Evolutionary conservation across 2,113 vertebrate genomes (phyloP), one percentile per base, ranked within the genome.

Genomic region (Brachyhypopomus occidentalis): DNA sequence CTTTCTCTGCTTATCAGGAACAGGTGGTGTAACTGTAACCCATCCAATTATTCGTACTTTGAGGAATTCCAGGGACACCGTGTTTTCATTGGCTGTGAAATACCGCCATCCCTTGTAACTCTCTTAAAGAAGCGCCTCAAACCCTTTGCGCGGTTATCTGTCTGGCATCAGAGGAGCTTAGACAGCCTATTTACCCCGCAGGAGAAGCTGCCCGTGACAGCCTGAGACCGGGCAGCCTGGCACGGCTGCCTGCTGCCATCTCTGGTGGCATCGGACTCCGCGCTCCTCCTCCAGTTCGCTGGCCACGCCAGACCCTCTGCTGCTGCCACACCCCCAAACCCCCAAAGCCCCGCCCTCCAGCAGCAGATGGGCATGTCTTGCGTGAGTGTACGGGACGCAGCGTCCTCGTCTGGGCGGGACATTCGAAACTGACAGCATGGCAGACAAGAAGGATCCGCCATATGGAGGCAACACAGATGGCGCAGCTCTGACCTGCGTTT

Each of bases 311-410:
- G 55, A 30, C 12, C 72, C 25, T 48, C 55, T 45, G 22, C 72
- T 5, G 69, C 66, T 22, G 75, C 69, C 70, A 30, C 62, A 59
- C 23, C 70, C 34, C 72, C 77, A 11, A 11, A 52, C 45, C 45
- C 41, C 41, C 36, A 3, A 38, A 38, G 6, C 36, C 36, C 41
- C 41, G 41, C 41, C 41, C 41, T 41, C 41, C 41, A 3, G 41
- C 48, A 78, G 48, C 52, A 83, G 76, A 75, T 62, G 82, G 77
- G 48, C 3, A 48, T 30, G 58, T 83, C 75, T 83, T 30, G n/a
- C 59, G 41, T 55, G 36, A 48, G 70, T 56, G 27, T 72, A 23
- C 23, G 56, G 67, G 2, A 30, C 22, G 7, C 1, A 70, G 73
- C 48, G 73, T 19, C 36, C 16, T 38, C 19, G 41, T 41, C 20